A percentile compares a stretch with the other conserved stretches of the same genome.
Conservation (phyloP, 2,113 vertebrate species). For the Corvus moneduloides region DNA sequence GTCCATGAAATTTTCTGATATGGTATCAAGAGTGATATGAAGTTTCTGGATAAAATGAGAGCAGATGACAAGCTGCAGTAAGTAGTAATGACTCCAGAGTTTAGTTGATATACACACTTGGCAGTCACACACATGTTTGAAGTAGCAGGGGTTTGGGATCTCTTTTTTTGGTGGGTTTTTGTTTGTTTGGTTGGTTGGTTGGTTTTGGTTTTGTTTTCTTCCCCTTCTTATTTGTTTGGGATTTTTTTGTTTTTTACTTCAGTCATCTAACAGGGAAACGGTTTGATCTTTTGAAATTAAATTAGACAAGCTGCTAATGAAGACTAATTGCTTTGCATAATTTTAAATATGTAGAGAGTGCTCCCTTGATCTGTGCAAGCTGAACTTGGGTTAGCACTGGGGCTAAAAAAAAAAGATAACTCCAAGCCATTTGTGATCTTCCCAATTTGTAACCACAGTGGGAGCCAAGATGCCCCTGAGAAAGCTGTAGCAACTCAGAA, state of each 20-base stretch:
- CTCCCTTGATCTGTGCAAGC: not conserved
- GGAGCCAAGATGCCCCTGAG: not conserved
- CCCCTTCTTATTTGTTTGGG: not conserved
- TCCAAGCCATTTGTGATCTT: not conserved
- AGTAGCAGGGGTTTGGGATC: not conserved
- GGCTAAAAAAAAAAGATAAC: not conserved
- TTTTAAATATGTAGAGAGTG: not conserved
- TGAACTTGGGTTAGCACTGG: not conserved
- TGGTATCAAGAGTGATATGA: not conserved
- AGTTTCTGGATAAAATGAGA: slow-evolving; percentile 20
- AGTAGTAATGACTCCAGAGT: not conserved
- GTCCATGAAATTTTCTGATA: not conserved
- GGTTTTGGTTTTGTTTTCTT: not conserved
- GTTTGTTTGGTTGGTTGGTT: not conserved
- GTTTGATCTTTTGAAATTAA: slow-evolving; percentile 36
- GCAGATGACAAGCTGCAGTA: not conserved
- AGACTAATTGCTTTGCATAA: slow-evolving; percentile 39
- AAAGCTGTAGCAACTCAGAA: not conserved
- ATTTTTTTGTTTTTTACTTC: not conserved
- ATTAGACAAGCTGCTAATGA: slow-evolving; percentile 45
- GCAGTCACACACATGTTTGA: not conserved
- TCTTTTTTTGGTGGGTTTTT: not conserved
- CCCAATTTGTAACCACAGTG: not conserved
- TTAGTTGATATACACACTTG: not conserved
- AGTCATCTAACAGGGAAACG: not conserved